These are phyloP conservation scores for Aplysina aerophoba DNA, from an alignment of 37 sponge, comb jelly and placozoan genomes.

Conservation along the genomic window DNA sequence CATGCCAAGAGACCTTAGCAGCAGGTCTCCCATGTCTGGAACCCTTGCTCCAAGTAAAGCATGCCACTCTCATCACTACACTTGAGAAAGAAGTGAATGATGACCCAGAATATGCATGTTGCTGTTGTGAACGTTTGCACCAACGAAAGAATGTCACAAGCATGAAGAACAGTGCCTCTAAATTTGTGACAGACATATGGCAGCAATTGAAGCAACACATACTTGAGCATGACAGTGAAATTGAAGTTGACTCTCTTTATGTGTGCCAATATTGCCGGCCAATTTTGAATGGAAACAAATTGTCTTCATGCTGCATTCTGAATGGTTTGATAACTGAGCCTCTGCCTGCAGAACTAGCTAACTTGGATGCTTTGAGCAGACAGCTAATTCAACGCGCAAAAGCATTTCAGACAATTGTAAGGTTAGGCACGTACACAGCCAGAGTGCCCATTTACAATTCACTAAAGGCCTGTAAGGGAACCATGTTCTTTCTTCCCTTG, in stretches of 20 bases:
- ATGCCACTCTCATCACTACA: constrained; percentile 31
- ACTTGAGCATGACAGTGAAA: background rate
- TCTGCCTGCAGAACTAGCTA: constrained; percentile 48
- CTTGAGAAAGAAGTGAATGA: constrained; percentile 28
- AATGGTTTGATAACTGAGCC: constrained; percentile 59
- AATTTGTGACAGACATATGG: constrained; percentile 37
- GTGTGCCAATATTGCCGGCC: constrained; percentile 62
- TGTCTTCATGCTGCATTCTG: constrained; percentile 65
- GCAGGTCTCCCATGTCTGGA: background rate
- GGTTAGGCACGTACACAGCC: constrained; percentile 58
- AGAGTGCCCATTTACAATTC: constrained; percentile 61
- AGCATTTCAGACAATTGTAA: constrained; percentile 55
- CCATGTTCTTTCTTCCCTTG: constrained; percentile 58
- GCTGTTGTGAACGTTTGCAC: constrained; percentile 51
- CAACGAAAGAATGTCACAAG: constrained; percentile 28
- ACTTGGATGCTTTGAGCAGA: constrained; percentile 43
- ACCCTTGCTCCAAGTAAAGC: background rate
- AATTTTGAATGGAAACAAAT: constrained; percentile 25
- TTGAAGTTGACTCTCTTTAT: constrained; percentile 2
- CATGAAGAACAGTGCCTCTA: constrained; percentile 17
- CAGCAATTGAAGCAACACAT: constrained; percentile 34
- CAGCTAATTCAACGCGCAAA: constrained; percentile 68
- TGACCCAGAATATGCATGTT: constrained; percentile 52
- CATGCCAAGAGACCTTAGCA: background rate
- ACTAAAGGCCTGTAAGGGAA: constrained; percentile 47